phyloP scores from a whole-genome alignment of 2,797 vertebrate genomes.

The Acipenser transmontanus region DNA sequence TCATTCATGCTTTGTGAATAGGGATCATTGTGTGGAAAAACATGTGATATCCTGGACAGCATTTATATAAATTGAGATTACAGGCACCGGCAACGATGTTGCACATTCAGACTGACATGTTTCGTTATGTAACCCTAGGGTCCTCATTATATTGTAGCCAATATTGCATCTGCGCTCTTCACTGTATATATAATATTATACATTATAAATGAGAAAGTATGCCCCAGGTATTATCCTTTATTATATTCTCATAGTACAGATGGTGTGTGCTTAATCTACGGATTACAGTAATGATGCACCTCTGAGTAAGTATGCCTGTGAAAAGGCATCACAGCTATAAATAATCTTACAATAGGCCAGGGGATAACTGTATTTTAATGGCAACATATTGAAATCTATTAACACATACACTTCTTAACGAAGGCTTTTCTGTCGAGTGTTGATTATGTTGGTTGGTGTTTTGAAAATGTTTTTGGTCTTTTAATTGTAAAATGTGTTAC shows the following conservation, averaged over 20 bases:
- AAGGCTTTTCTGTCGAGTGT: conserved; percentile 7
- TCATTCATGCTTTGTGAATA: too few species aligned
- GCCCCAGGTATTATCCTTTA: conserved; percentile 18
- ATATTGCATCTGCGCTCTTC: conserved; percentile 12
- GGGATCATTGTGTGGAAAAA: too few species aligned
- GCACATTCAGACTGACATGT: neutral
- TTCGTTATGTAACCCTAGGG: conserved; percentile 3
- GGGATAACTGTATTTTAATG: conserved; percentile 11
- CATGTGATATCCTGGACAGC: neutral
- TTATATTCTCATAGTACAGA: conserved; percentile 17
- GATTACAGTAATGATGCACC: conserved; percentile 16
- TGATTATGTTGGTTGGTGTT: conserved; percentile 3
- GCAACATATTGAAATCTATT: conserved; percentile 15
- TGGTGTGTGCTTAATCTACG: conserved; percentile 16
- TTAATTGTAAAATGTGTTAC: neutral
- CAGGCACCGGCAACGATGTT: conserved; percentile 6
- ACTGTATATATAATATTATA: conserved; percentile 16
- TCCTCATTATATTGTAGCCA: conserved; percentile 14
- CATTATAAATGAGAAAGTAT: conserved; percentile 20
- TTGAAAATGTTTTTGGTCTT: neutral
- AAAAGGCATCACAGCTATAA: conserved; percentile 14
- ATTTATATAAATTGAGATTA: conserved; percentile 8
- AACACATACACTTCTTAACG: conserved; percentile 6
- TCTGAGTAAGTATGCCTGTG: conserved; percentile 1
- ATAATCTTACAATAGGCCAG: conserved; percentile 8